Base-by-base conservation (phyloP, 2,113 vertebrate species). In the Chloropsis hardwickii region DNA sequence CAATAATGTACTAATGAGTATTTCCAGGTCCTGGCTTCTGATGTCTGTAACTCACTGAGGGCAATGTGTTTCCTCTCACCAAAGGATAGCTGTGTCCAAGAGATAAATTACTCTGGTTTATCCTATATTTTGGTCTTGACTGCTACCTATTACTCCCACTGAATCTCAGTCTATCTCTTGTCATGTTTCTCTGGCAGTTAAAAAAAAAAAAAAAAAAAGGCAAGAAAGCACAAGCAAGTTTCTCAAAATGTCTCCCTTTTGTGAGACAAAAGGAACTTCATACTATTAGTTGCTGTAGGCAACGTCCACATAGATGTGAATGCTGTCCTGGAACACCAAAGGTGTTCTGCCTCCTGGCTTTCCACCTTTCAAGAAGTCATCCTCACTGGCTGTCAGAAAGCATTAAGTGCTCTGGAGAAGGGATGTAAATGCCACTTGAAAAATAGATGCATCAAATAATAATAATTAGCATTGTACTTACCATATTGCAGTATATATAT, bases 11-110 rank as follows among this genome's bases (percentile, higher is more conserved):
- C 37, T 58, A 67, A 92, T 79, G 62, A 71, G 28, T 85, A 76
- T 92, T 93, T 94, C 73, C 60, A 92, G 44, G 48, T 78, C 83
- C 25, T 80, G 42, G 25, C 48, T 96, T 94, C 88, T 90, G 60
- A 86, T 28, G 7, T 60, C 47, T 45, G 47, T 65, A 90, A 65
- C 73, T 74, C 47, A 61, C 44, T 65, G 12, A 31, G 14, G 45
- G 42, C 42, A 73, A 25, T 33, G 51, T 37, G 57, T 81, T 94
- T 96, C 73, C 57, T 91, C 79, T 97, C 81, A 86, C 19, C 56
- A 39, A 65, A 65, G 13, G 16, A 64, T 45, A 84, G 62, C 35
- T 66, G 7, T 74, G 21, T 40, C 12, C 25, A 70, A 61, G 57
- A 86, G 60, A 81, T 39, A 62, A 28, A 64, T 51, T 0, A 61